These are phyloP conservation scores for Campaea margaritaria DNA, from an alignment of 2,888 invertebrate species.

Conservation along the genomic window DNA sequence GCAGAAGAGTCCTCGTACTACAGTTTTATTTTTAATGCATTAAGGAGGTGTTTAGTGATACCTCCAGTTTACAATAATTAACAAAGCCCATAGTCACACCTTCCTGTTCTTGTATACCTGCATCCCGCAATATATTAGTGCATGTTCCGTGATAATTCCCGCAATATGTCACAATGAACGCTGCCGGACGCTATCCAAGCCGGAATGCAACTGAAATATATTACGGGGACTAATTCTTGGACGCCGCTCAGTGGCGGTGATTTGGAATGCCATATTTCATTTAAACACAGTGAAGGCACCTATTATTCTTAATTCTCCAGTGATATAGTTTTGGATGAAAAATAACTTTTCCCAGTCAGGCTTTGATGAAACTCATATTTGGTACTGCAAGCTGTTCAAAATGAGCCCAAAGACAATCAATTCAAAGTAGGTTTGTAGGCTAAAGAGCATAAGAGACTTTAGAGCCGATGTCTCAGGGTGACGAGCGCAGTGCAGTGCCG, in stretches of 20 bases:
- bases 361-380: too few relatives aligned
- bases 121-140: slow-evolving; percentile 10
- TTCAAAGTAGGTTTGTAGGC: too few relatives aligned
- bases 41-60: too few relatives aligned
- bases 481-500: too few relatives aligned
- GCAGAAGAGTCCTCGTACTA: too few relatives aligned
- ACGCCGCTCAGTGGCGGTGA: neutral
- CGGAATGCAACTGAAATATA: slow-evolving; percentile 16
- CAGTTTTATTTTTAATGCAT: too few relatives aligned
- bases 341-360: too few relatives aligned
- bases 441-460: too few relatives aligned
- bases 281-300: neutral
- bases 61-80: neutral
- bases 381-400: too few relatives aligned
- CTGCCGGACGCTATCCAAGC: slow-evolving; percentile 14
- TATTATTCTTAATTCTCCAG: neutral
- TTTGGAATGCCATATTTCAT: neutral
- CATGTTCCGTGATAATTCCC: slow-evolving; percentile 16
- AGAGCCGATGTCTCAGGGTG: too few relatives aligned
- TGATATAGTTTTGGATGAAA: neutral
- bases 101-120: neutral
- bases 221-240: slow-evolving; percentile 11
- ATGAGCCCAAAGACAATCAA: too few relatives aligned
- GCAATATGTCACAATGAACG: slow-evolving; percentile 23
- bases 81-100: neutral